phyloP scores from a whole-genome alignment of 30 jellyfish, hydroid and myxozoan genomes.

The Aurelia coerulea region DNA sequence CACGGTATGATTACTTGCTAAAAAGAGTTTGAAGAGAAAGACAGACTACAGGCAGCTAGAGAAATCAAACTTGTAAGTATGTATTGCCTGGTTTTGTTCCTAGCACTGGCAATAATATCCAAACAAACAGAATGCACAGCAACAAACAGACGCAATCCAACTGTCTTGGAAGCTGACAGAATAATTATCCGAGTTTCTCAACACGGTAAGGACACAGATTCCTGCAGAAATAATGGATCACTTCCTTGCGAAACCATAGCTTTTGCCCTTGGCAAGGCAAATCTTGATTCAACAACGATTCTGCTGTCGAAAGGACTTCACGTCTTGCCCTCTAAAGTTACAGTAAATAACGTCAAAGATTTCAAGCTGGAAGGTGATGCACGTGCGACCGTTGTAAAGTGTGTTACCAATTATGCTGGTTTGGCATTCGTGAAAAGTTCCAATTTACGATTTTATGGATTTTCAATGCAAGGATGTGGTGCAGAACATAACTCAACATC shows the following conservation, averaged over 20 bases:
- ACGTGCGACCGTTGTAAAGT: background rate
- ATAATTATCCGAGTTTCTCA: conserved; percentile 4
- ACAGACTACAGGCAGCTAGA: too few species aligned
- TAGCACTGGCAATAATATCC: too few species aligned
- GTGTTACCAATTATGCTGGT: conserved; percentile 30
- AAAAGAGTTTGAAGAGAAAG: too few species aligned
- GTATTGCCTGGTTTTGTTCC: too few species aligned
- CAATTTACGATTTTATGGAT: conserved; percentile 5
- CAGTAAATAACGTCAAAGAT: conserved; percentile 6
- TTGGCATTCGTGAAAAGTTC: conserved; percentile 29
- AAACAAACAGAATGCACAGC: too few species aligned
- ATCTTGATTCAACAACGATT: conserved; percentile 25
- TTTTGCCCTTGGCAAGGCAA: conserved; percentile 33
- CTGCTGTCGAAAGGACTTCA: conserved; percentile 28
- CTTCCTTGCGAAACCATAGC: conserved; percentile 63
- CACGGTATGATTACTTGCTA: too few species aligned
- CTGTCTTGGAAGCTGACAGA: background rate
- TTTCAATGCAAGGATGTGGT: conserved; percentile 38
- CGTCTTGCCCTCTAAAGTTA: background rate
- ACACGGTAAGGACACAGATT: conserved; percentile 7
- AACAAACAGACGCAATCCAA: too few species aligned
- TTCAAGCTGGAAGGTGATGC: conserved; percentile 17
- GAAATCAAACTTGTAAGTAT: too few species aligned
- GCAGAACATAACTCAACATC: conserved; percentile 30
- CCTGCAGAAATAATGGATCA: conserved; percentile 24